These are phyloP conservation scores for Xestoiulus laeticollis DNA, from an alignment of 2,888 invertebrate species.

Conservation along the genomic window DNA sequence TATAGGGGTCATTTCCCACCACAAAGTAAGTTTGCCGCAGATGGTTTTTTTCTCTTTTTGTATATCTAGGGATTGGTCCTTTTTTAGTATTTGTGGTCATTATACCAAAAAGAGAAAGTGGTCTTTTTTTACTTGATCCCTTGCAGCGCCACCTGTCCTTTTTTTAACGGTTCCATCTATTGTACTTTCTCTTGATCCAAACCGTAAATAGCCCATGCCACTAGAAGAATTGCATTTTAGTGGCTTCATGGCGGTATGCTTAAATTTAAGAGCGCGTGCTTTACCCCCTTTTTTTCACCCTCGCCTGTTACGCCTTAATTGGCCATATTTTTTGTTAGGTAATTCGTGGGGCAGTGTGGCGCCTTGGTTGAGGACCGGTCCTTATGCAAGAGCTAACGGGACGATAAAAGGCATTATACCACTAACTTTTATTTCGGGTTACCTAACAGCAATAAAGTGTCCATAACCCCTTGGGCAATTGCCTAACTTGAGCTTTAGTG, in stretches of 20 bases:
- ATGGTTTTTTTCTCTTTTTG: background rate
- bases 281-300: background rate
- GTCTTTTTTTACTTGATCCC: background rate
- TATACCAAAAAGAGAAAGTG: background rate
- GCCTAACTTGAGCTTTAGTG: background rate
- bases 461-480: background rate
- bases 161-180: slow-evolving; percentile 7
- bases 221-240: background rate
- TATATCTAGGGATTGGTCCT: background rate
- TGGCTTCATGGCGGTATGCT: background rate
- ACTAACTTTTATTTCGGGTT: background rate
- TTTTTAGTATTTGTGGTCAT: background rate
- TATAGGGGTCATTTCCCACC: background rate
- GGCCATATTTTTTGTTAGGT: background rate
- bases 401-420: background rate
- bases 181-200: background rate
- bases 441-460: background rate
- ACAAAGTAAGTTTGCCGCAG: background rate
- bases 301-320: background rate
- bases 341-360: background rate
- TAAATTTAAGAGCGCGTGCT: slow-evolving; percentile 37
- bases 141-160: slow-evolving; percentile 19
- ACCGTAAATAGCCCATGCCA: background rate
- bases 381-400: slow-evolving; percentile 6
- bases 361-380: background rate